A percentile compares a stretch with the other conserved stretches of the same genome.
phyloP scores from a whole-genome alignment of 2,113 vertebrate species.

The Fukomys damarensis region DNA sequence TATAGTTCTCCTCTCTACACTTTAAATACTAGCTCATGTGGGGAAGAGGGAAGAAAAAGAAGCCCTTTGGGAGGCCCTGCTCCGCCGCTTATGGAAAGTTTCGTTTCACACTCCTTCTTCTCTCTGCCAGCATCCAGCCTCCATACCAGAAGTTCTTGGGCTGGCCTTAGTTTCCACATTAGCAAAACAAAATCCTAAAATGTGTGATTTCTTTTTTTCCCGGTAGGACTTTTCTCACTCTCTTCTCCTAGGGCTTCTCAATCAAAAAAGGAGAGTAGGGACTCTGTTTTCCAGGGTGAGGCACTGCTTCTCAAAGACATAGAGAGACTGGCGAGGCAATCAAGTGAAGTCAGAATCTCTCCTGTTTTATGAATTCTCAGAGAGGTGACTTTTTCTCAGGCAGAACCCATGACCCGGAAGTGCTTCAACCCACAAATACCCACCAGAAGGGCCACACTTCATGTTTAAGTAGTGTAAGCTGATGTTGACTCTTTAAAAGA shows the following conservation, averaged over 20 bases:
- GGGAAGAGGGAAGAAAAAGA: background rate
- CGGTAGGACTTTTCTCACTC: background rate
- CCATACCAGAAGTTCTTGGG: background rate
- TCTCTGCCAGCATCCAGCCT: background rate
- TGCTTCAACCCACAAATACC: background rate
- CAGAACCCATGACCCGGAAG: background rate
- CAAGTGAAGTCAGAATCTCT: background rate
- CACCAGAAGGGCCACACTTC: background rate
- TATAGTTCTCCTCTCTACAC: background rate
- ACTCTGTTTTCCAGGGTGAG: background rate
- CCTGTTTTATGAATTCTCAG: background rate
- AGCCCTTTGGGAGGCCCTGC: background rate
- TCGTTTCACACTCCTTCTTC: background rate
- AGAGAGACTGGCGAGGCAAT: background rate
- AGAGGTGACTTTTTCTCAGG: background rate
- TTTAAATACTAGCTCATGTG: background rate
- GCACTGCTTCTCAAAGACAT: background rate
- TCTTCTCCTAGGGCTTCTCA: background rate
- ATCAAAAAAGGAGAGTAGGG: background rate
- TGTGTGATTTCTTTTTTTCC: conserved; percentile 11
- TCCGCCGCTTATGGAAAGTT: background rate
- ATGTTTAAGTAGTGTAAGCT: background rate
- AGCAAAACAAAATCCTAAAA: background rate
- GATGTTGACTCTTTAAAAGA: conserved; percentile 12
- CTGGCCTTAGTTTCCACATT: background rate